phyloP scores from a whole-genome alignment of 1,140 invertebrate genomes.

The Tetramorium alpestre region DNA sequence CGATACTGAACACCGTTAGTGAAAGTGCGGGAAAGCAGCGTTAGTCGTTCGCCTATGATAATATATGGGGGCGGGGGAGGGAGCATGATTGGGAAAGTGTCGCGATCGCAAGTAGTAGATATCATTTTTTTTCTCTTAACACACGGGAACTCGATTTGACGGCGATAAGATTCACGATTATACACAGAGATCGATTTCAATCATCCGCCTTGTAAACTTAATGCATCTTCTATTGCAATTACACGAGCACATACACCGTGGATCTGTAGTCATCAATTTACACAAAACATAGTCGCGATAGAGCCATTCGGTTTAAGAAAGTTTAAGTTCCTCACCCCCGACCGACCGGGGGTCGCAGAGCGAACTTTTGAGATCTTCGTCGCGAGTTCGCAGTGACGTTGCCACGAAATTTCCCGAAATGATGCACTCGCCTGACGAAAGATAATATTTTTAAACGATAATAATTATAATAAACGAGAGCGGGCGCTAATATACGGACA shows the following conservation, averaged over 20 bases:
- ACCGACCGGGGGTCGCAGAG: too few relatives aligned
- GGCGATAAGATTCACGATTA: slow-evolving; percentile 12
- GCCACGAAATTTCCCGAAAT: slow-evolving; percentile 2
- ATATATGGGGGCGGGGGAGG: not conserved
- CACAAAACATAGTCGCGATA: not conserved
- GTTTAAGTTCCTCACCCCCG: not conserved
- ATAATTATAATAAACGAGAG: not conserved
- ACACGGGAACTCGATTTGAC: slow-evolving; percentile 34
- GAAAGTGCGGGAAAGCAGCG: not conserved
- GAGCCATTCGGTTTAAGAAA: slow-evolving; percentile 4
- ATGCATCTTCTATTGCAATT: slow-evolving; percentile 20
- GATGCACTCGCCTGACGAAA: not conserved
- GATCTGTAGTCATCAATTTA: not conserved
- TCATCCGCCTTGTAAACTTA: slow-evolving; percentile 17
- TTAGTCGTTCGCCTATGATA: not conserved
- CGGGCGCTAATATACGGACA: slow-evolving; percentile 31
- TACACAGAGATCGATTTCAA: slow-evolving; percentile 24
- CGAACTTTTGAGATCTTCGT: not conserved
- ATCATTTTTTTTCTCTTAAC: not conserved
- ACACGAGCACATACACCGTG: not conserved
- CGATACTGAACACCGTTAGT: slow-evolving; percentile 10
- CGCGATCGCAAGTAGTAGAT: slow-evolving; percentile 3
- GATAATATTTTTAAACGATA: not conserved
- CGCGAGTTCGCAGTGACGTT: not conserved
- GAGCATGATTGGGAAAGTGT: slow-evolving; percentile 26